Conservation (phyloP, 2,113 vertebrate species). For the Silurus asotus region DNA sequence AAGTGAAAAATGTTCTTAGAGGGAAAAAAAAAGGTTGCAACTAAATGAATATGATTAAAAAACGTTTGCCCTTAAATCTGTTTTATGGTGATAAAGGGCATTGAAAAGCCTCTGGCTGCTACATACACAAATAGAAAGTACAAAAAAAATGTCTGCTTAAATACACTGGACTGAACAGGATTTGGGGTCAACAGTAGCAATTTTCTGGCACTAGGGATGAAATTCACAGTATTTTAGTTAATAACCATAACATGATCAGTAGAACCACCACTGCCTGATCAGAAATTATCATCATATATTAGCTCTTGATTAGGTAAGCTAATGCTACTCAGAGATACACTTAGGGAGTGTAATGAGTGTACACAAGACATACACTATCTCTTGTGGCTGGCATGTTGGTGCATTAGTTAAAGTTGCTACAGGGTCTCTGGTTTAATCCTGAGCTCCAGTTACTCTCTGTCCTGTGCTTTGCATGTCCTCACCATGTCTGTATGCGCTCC, state of each 20-base stretch:
- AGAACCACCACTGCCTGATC: no score
- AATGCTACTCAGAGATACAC: not conserved
- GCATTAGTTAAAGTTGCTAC: not conserved
- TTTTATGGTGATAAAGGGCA: not conserved
- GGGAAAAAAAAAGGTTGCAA: not conserved
- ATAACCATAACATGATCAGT: not conserved
- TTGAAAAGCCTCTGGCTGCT: not conserved
- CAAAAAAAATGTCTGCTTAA: not conserved
- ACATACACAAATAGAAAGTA: not conserved
- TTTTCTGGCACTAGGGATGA: not conserved
- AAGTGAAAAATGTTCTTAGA: not conserved
- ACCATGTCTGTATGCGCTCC: no score
- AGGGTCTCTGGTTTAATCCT: not conserved
- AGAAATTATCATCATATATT: not conserved
- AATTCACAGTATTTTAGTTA: not conserved
- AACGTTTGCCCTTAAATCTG: not conserved
- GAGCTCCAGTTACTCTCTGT: not conserved
- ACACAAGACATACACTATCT: not conserved
- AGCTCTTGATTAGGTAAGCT: not conserved
- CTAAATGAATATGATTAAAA: not conserved
- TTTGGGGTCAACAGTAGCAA: not conserved
- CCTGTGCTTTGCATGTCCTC: not conserved
- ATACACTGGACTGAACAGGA: not conserved
- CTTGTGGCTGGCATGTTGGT: not conserved
- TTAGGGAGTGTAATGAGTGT: not conserved